Conservation (phyloP, 2,113 vertebrate genomes). For the Crocuta crocuta region DNA sequence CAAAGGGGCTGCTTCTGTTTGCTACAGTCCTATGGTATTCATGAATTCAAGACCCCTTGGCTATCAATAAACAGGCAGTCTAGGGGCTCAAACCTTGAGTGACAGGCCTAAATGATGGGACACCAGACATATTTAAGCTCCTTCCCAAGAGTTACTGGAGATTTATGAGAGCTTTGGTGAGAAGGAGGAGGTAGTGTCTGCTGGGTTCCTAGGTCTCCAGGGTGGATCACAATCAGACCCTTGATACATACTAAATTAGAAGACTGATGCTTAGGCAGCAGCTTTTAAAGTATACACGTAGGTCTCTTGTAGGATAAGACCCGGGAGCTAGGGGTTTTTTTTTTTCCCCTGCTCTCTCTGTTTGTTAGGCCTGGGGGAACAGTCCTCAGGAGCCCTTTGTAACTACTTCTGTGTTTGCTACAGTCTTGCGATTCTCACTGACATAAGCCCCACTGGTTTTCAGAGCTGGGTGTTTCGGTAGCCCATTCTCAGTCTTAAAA, state of each 20-base stretch:
- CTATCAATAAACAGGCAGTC: not conserved
- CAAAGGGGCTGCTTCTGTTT: not conserved
- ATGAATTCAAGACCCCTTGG: not conserved
- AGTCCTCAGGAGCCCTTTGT: not conserved
- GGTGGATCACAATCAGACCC: not conserved
- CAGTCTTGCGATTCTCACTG: not conserved
- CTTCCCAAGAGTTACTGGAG: not conserved
- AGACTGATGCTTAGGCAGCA: not conserved
- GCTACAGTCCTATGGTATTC: not conserved
- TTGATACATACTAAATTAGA: not conserved
- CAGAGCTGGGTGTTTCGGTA: not conserved
- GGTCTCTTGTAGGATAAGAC: not conserved
- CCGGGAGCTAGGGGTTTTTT: not conserved
- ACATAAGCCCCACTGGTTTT: not conserved
- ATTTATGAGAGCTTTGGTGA: not conserved
- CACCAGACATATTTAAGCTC: not conserved
- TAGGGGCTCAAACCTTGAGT: not conserved
- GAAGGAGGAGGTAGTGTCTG: not conserved
- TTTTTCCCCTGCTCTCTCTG: not conserved
- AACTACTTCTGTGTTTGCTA: not conserved
- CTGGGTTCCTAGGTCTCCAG: not conserved
- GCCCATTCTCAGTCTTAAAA: not conserved
- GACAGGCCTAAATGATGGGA: not conserved
- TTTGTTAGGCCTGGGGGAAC: too few relatives aligned
- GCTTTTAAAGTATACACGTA: not conserved